phyloP scores from a whole-genome alignment of 2,888 invertebrate species.

The Heliconius cydno region DNA sequence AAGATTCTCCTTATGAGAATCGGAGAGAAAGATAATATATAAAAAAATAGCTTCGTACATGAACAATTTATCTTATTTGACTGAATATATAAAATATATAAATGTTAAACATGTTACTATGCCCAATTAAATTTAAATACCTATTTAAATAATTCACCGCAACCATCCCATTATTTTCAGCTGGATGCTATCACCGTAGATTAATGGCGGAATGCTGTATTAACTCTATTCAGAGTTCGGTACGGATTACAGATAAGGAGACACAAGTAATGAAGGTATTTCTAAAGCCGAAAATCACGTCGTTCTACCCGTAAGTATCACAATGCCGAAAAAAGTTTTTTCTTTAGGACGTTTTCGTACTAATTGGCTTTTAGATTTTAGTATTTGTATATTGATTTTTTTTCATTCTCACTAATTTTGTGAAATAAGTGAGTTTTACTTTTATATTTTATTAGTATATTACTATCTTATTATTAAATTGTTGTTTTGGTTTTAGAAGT shows the following conservation, averaged over 20 bases:
- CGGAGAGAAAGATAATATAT: no score
- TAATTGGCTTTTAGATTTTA: background rate
- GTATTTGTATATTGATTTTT: background rate
- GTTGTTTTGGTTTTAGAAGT: background rate
- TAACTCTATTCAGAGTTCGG: slow-evolving; percentile 37
- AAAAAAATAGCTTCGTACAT: no score
- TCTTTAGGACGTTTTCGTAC: background rate
- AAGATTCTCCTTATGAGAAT: no score
- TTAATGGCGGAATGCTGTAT: slow-evolving; percentile 42
- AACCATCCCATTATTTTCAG: slow-evolving; percentile 33
- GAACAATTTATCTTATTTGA: background rate
- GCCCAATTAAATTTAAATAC: slow-evolving; percentile 10
- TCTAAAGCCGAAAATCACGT: slow-evolving; percentile 20
- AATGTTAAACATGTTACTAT: background rate
- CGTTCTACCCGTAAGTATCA: slow-evolving; percentile 21
- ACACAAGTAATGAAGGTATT: slow-evolving; percentile 42
- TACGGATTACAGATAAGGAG: slow-evolving; percentile 40
- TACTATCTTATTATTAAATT: no score
- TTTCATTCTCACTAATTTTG: no score
- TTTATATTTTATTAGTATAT: no score
- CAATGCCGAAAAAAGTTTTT: background rate
- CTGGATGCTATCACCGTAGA: slow-evolving; percentile 38
- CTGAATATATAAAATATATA: background rate
- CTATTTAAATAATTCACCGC: slow-evolving; percentile 21
- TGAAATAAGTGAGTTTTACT: background rate